phyloP scores from a whole-genome alignment of 2,113 vertebrate genomes.

The Bubo bubo region DNA sequence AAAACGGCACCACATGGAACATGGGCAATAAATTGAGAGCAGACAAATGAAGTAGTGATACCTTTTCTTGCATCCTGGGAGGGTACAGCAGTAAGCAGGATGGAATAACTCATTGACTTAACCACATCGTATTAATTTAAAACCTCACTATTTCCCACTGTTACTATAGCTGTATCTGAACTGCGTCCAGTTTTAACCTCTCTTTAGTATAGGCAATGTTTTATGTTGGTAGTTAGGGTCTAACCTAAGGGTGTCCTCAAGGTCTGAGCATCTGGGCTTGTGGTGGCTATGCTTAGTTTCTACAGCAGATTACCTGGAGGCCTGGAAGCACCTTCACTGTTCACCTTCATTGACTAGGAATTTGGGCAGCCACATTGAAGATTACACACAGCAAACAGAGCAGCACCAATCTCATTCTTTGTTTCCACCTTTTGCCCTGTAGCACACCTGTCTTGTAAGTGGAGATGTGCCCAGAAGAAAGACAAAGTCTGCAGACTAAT shows the following conservation, averaged over 20 bases:
- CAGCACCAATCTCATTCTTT: background rate
- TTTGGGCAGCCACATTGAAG: background rate
- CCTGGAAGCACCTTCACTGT: background rate
- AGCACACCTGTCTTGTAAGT: background rate
- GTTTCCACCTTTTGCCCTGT: background rate
- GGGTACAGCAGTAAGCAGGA: background rate
- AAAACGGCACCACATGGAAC: background rate
- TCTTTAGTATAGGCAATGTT: background rate
- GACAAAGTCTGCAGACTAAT: background rate
- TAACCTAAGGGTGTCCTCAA: background rate
- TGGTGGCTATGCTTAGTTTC: background rate
- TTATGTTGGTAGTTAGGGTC: background rate
- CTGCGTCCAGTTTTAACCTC: background rate
- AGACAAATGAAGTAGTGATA: background rate
- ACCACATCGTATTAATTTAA: background rate
- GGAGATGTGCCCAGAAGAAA: background rate
- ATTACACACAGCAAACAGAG: background rate
- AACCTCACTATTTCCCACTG: background rate
- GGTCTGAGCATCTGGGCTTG: background rate
- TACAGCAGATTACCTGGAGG: background rate
- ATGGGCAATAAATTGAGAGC: background rate
- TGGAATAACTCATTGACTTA: background rate
- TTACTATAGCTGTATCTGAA: background rate
- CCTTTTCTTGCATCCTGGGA: background rate
- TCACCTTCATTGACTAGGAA: background rate